These are phyloP conservation scores for Panulirus ornatus DNA, from an alignment of 1,140 invertebrate species.

Conservation along the genomic window DNA sequence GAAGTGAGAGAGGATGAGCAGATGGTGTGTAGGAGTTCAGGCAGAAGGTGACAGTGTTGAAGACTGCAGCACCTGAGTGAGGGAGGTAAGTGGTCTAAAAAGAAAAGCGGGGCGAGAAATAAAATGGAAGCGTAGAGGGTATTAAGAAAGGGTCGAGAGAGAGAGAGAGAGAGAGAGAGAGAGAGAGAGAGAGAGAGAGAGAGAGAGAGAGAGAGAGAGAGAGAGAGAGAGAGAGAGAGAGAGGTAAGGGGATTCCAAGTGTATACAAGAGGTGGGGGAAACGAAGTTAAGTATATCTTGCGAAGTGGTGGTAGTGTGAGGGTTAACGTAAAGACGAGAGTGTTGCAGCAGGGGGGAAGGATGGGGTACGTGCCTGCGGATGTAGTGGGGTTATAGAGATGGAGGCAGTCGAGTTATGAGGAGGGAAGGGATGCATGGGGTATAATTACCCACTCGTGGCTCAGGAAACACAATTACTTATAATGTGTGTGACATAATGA, in stretches of 20 bases:
- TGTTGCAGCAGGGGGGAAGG: constrained; percentile 1
- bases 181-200: constrained; percentile 5
- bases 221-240: neutral
- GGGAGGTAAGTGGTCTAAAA: too few species aligned
- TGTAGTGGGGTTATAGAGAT: neutral
- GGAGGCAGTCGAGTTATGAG: neutral
- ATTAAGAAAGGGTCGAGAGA: neutral
- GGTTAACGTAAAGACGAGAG: too few species aligned
- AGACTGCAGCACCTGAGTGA: too few species aligned
- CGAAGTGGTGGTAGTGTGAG: neutral
- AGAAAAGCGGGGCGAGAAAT: neutral
- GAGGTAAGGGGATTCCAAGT: neutral
- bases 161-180: neutral
- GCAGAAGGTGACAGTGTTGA: too few species aligned
- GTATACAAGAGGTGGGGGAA: neutral
- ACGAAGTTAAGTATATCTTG: neutral
- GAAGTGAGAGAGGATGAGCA: neutral
- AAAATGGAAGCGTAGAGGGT: neutral
- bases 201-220: constrained; percentile 24
- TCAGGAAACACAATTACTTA: neutral
- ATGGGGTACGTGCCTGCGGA: neutral
- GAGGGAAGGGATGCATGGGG: neutral
- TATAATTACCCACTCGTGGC: too few species aligned
- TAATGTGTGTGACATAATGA: neutral
- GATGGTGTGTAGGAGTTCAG: too few species aligned